These are phyloP conservation scores for Syngnathus rostellatus DNA, from an alignment of 2,797 vertebrate genomes.

Conservation along the genomic window DNA sequence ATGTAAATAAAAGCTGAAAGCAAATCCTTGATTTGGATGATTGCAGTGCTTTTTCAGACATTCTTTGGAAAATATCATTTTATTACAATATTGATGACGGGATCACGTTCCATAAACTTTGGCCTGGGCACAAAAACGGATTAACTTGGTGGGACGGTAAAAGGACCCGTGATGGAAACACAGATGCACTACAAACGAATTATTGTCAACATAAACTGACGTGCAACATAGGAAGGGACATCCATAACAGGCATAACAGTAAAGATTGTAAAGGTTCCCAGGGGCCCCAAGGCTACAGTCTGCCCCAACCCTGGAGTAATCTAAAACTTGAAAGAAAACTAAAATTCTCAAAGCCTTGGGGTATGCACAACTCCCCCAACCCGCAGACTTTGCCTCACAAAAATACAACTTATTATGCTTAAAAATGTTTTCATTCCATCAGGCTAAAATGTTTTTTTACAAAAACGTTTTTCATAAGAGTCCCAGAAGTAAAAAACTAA, in stretches of 20 bases:
- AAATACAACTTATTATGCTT: too few relatives aligned
- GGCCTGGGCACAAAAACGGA: not conserved
- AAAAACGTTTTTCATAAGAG: too few relatives aligned
- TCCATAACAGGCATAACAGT: not conserved
- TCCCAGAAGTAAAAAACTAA: too few relatives aligned
- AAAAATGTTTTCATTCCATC: too few relatives aligned
- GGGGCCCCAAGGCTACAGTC: not conserved
- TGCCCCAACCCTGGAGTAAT: too few relatives aligned
- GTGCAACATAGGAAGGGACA: not conserved
- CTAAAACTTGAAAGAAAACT: too few relatives aligned
- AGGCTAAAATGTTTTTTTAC: too few relatives aligned
- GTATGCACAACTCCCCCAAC: too few relatives aligned
- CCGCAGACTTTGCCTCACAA: not conserved
- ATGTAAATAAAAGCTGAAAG: constrained; percentile 9
- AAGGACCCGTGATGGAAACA: not conserved
- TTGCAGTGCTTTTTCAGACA: constrained; percentile 6
- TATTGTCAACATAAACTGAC: not conserved
- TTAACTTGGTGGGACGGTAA: not conserved
- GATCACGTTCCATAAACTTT: not conserved
- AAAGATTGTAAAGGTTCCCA: not conserved
- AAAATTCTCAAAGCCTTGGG: too few relatives aligned
- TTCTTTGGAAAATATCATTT: constrained; percentile 11
- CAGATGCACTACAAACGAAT: not conserved
- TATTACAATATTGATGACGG: not conserved
- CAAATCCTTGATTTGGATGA: constrained; percentile 4